Evolutionary conservation across 2,888 invertebrate genomes (phyloP).

Genomic region (Halictus quadricinctus): DNA sequence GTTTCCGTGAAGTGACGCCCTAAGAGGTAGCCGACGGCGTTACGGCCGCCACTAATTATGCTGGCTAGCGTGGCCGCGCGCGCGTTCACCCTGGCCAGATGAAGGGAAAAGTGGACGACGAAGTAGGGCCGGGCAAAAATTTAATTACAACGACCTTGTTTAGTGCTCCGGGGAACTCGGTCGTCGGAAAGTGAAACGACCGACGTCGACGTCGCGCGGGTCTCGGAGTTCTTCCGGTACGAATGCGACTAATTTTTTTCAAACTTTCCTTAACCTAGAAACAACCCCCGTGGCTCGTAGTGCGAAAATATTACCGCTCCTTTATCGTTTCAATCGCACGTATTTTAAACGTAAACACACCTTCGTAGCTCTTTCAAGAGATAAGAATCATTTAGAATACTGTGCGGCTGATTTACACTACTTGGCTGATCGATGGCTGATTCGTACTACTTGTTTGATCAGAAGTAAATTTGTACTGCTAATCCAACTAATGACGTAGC

Average conservation of each 20-base stretch:
- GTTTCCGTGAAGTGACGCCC: conserved; percentile 13
- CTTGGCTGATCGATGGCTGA: neutral
- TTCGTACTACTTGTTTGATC: neutral
- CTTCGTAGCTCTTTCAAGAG: neutral
- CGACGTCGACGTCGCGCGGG: neutral
- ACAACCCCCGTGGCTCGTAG: neutral
- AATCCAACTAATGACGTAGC: too few relatives aligned
- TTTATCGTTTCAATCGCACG: neutral
- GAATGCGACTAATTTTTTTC: conserved; percentile 16
- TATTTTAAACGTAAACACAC: neutral
- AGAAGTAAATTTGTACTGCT: too few relatives aligned
- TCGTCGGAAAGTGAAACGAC: conserved; percentile 49
- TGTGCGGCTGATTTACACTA: neutral
- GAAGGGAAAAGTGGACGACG: conserved; percentile 41
- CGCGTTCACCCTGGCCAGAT: conserved; percentile 36
- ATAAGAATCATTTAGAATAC: neutral
- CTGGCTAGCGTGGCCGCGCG: conserved; percentile 18
- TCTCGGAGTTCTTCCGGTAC: neutral
- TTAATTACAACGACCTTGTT: conserved; percentile 66
- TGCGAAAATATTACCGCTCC: neutral
- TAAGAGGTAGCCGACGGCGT: conserved; percentile 45
- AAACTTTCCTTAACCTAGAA: conserved; percentile 2
- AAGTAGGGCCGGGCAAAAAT: conserved; percentile 47
- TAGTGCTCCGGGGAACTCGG: conserved; percentile 45
- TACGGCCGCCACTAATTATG: conserved; percentile 56